A percentile compares a stretch with the other conserved stretches of the same genome.
phyloP scores from a whole-genome alignment of 2,797 vertebrate species.

The Helicolenus hilgendorfi region DNA sequence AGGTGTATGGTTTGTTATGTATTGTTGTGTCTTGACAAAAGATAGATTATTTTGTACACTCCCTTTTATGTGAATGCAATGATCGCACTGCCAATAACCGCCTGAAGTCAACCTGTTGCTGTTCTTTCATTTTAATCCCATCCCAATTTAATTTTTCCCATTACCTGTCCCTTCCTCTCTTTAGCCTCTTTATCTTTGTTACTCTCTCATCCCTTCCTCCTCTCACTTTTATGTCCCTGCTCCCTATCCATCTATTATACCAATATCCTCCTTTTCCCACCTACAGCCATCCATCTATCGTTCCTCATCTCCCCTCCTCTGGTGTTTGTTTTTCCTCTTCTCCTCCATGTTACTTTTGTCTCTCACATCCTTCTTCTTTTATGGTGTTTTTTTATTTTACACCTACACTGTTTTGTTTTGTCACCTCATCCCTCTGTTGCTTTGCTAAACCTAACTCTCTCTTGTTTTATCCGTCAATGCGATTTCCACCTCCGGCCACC shows the following conservation, averaged over 20 bases:
- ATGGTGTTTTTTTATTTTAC: neutral
- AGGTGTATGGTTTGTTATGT: too few relatives aligned
- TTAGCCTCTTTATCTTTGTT: constrained; percentile 13
- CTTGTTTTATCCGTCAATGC: constrained; percentile 13
- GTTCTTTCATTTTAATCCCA: constrained; percentile 19
- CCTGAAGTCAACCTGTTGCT: constrained; percentile 1
- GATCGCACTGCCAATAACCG: neutral
- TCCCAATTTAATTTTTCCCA: neutral
- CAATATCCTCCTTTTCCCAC: constrained; percentile 7
- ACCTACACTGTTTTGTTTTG: neutral
- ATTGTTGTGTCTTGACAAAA: neutral
- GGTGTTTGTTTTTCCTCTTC: neutral
- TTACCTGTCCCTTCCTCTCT: neutral
- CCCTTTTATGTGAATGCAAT: neutral
- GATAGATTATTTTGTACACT: neutral
- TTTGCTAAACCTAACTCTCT: neutral
- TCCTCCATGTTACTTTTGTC: constrained; percentile 4
- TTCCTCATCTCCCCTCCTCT: constrained; percentile 7
- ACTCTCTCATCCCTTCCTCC: neutral
- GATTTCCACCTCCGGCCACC: neutral
- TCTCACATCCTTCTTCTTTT: constrained; percentile 5
- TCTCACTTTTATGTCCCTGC: constrained; percentile 9
- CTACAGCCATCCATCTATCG: constrained; percentile 3
- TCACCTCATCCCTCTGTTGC: neutral
- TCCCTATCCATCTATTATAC: constrained; percentile 19